A percentile compares a stretch with the other conserved stretches of the same genome.
Conservation (phyloP, 2,888 invertebrate genomes). For the Sthenelais limicola region DNA sequence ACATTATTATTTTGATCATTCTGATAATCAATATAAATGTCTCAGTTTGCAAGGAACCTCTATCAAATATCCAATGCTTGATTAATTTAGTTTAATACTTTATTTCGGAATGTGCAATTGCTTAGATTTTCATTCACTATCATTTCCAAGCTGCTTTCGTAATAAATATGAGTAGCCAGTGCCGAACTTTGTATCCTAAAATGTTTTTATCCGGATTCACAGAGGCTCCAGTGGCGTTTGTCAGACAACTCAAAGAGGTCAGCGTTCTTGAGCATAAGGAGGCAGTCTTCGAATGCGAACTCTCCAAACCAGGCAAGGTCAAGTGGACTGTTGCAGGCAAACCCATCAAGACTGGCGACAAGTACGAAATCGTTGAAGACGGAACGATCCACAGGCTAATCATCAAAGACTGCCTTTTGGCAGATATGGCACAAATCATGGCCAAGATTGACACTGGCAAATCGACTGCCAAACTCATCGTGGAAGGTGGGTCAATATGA, state of each 20-base stretch:
- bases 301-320: constrained; percentile 54
- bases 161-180: too few relatives aligned
- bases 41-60: too few relatives aligned
- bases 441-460: constrained; percentile 49
- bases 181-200: too few relatives aligned
- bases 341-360: constrained; percentile 50
- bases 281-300: constrained; percentile 65
- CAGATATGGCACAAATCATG: constrained; percentile 60
- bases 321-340: constrained; percentile 59
- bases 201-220: constrained; percentile 39
- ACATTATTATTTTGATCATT: too few relatives aligned
- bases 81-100: too few relatives aligned
- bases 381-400: constrained; percentile 59
- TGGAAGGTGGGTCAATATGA: constrained; percentile 37
- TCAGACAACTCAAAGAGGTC: constrained; percentile 60
- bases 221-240: constrained; percentile 63
- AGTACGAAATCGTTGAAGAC: constrained; percentile 57
- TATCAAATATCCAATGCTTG: too few relatives aligned
- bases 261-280: constrained; percentile 60
- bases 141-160: too few relatives aligned
- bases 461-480: constrained; percentile 15
- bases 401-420: constrained; percentile 55
- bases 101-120: too few relatives aligned
- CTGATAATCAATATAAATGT: too few relatives aligned
- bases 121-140: too few relatives aligned